phyloP scores from a whole-genome alignment of 2,797 vertebrate genomes.

The Paedocypris micromegethes region DNA sequence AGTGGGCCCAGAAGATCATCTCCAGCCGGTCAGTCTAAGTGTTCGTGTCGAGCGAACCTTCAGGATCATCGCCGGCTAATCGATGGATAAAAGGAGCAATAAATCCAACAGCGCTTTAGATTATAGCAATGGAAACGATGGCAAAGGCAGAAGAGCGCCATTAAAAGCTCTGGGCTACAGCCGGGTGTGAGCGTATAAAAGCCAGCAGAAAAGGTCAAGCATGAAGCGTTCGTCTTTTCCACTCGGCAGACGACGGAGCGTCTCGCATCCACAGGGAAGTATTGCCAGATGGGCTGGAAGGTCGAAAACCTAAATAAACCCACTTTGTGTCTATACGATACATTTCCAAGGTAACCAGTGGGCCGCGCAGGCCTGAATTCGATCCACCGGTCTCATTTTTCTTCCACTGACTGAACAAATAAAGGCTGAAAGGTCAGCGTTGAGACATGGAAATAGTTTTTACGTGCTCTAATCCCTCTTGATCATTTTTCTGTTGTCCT shows the following conservation, averaged over 20 bases:
- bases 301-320: slow-evolving; percentile 48
- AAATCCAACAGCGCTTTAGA: slow-evolving; percentile 21
- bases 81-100: background rate
- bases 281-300: slow-evolving; percentile 28
- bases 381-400: slow-evolving; percentile 44
- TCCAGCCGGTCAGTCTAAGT: too few relatives aligned
- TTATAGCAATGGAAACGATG: slow-evolving; percentile 36
- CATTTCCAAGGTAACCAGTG: slow-evolving; percentile 40
- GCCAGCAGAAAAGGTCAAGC: slow-evolving; percentile 25
- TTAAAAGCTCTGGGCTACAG: slow-evolving; percentile 27
- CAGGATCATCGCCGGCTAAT: background rate
- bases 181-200: slow-evolving; percentile 36
- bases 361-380: slow-evolving; percentile 26
- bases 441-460: slow-evolving; percentile 53
- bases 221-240: slow-evolving; percentile 34
- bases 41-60: background rate
- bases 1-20: slow-evolving; percentile 12
- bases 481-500: slow-evolving; percentile 47
- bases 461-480: slow-evolving; percentile 48
- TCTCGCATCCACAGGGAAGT: slow-evolving; percentile 20
- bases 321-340: slow-evolving; percentile 26
- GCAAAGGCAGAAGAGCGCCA: slow-evolving; percentile 10
- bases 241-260: slow-evolving; percentile 26
- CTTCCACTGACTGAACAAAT: slow-evolving; percentile 50
- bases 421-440: slow-evolving; percentile 49